Base-by-base conservation (phyloP, 2,888 invertebrate species). In the Sympetrum striolatum region DNA sequence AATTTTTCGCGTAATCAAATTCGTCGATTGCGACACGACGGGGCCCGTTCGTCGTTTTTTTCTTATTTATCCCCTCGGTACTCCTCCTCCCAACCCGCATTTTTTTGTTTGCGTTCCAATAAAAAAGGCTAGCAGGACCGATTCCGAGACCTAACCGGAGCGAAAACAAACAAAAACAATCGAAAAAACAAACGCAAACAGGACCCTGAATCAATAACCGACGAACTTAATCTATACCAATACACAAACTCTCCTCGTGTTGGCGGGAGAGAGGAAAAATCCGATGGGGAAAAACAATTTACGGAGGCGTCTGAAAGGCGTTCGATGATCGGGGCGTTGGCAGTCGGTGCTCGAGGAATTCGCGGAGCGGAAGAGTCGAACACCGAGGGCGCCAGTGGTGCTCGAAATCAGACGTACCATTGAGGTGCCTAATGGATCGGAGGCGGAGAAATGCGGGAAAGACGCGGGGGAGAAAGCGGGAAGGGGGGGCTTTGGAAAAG, bases 401-500 rank as follows among this genome's bases (percentile, higher is more conserved):
- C 86, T 86, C 58, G 58, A 58, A 82, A 82, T 82, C 86, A 86
- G 60, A 58, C 86, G 37, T 86, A 37, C 86, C 58, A 86, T 86
- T 64, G 86, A 86, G 86, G 86, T 86, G 86, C 86, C 86, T 86
- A 86, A 86, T 86, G 86, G 86, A 86, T 86, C 86, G 86, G 31
- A 35, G 22, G 53, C 58, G 25, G 35, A 5, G 39, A 90, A 90
- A 91, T 91, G 91, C 91, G 90, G 92, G 91, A 90, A 86, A 80
- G 44, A 81, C 81, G 90, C 91, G 25, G 90, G 91, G 80, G 86
- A 90, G 44, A n/a, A 81, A 91, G 90, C 90, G 90, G 90, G 81
- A 90, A 90, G 91, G 80, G 90, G 80, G 90, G 92, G 92, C 93
- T 93, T 93, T 93, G 44, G 93, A 93, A 93, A 93, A 91, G 93